Percentiles rank a stretch among this genome's conserved stretches.
phyloP scores from a whole-genome alignment of 1,140 invertebrate genomes.

The Zophobas morio region DNA sequence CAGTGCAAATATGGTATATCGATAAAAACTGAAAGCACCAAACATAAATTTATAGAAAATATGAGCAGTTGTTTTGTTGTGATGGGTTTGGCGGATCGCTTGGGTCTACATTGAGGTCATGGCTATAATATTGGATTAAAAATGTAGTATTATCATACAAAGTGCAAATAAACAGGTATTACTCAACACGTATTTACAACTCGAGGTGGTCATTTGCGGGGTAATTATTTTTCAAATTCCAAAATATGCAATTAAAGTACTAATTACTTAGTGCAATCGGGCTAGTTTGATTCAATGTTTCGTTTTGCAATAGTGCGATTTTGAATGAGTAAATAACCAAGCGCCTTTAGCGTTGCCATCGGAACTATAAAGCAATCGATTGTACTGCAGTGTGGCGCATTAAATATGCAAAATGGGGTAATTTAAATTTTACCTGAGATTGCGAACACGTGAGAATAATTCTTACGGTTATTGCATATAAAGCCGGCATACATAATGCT shows the following conservation, averaged over 20 bases:
- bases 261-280: background rate
- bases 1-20: background rate
- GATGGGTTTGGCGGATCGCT: too few relatives aligned
- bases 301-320: slow-evolving; percentile 12
- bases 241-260: background rate
- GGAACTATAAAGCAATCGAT: slow-evolving; percentile 30
- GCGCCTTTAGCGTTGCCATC: background rate
- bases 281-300: background rate
- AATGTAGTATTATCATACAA: too few relatives aligned
- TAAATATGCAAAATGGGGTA: slow-evolving; percentile 39
- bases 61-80: background rate
- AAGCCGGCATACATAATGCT: background rate
- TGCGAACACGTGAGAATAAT: slow-evolving; percentile 26
- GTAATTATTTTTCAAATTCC: too few relatives aligned
- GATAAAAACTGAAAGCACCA: background rate
- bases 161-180: background rate
- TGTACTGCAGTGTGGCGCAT: slow-evolving; percentile 35
- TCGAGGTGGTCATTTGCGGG: too few relatives aligned
- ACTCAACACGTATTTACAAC: background rate
- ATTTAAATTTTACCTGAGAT: slow-evolving; percentile 37
- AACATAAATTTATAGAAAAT: background rate
- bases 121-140: background rate
- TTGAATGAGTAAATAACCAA: background rate
- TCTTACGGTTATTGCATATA: slow-evolving; percentile 3
- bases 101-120: slow-evolving; percentile 1